phyloP scores from a whole-genome alignment of 2,888 invertebrate genomes.

The Ceriagrion tenellum region DNA sequence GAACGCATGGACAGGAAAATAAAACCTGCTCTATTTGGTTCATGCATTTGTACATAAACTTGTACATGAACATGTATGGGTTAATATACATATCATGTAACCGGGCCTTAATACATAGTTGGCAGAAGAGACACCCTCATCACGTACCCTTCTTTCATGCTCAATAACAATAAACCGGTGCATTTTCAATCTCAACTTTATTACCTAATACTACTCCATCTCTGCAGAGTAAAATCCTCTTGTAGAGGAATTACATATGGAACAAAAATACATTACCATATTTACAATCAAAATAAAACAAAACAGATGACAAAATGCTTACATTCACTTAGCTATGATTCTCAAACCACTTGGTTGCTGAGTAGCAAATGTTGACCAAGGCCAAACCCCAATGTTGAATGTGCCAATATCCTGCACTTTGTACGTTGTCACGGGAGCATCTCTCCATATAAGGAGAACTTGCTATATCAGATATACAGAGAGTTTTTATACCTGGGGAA shows the following conservation, averaged over 20 bases:
- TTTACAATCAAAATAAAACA: constrained; percentile 71
- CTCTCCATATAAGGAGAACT: constrained; percentile 40
- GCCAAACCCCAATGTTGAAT: constrained; percentile 52
- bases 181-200: constrained; percentile 70
- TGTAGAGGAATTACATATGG: constrained; percentile 71
- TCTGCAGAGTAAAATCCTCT: constrained; percentile 71
- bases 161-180: constrained; percentile 11
- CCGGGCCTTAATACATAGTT: no score
- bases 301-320: constrained; percentile 69
- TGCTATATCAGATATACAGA: constrained; percentile 68
- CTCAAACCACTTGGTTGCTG: constrained; percentile 68
- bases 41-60: no score
- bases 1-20: no score
- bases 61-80: no score
- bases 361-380: constrained; percentile 61
- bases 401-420: constrained; percentile 66
- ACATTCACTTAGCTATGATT: constrained; percentile 69
- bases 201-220: constrained; percentile 71
- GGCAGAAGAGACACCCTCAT: no score
- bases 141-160: no score
- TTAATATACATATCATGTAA: no score
- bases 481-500: constrained; percentile 66
- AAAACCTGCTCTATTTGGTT: no score
- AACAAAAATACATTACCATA: constrained; percentile 70
- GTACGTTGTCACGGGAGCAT: constrained; percentile 61